A percentile compares a stretch with the other conserved stretches of the same genome.
Evolutionary conservation across 1,140 invertebrate species (phyloP).

Genomic region (Heliothis subflexa): DNA sequence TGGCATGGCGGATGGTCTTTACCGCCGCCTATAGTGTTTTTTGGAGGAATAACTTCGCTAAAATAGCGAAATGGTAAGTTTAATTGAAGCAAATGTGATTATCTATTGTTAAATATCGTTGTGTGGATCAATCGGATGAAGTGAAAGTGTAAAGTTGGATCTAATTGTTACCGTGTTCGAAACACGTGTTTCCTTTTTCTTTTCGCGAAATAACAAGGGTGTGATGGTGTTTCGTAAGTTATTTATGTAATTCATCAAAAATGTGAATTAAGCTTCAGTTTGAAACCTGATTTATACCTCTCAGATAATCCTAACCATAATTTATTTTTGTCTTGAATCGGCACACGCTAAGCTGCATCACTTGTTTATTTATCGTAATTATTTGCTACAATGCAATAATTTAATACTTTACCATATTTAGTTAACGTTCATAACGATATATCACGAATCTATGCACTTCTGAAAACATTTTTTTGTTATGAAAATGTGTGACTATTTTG

Average conservation of each 20-base stretch:
- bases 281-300: neutral
- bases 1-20: constrained; percentile 86
- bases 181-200: constrained; percentile 76
- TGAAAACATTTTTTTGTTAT: constrained; percentile 7
- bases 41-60: constrained; percentile 83
- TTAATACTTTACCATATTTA: neutral
- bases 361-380: constrained; percentile 31
- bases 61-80: constrained; percentile 85
- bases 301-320: too few relatives aligned
- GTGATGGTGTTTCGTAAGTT: constrained; percentile 51
- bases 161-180: constrained; percentile 45
- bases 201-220: constrained; percentile 55
- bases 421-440: neutral
- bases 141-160: constrained; percentile 63
- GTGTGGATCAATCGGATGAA: constrained; percentile 55
- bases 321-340: too few relatives aligned
- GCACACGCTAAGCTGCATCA: constrained; percentile 4
- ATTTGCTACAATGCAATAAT: neutral
- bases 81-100: constrained; percentile 49
- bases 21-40: constrained; percentile 82
- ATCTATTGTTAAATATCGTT: constrained; percentile 46
- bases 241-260: constrained; percentile 9
- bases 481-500: constrained; percentile 19
- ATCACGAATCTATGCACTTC: neutral
- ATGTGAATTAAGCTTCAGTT: neutral